Evolutionary conservation across 2,888 invertebrate genomes (phyloP), one percentile per base, ranked within the genome.

Genomic region (Drosophila pegasa): DNA sequence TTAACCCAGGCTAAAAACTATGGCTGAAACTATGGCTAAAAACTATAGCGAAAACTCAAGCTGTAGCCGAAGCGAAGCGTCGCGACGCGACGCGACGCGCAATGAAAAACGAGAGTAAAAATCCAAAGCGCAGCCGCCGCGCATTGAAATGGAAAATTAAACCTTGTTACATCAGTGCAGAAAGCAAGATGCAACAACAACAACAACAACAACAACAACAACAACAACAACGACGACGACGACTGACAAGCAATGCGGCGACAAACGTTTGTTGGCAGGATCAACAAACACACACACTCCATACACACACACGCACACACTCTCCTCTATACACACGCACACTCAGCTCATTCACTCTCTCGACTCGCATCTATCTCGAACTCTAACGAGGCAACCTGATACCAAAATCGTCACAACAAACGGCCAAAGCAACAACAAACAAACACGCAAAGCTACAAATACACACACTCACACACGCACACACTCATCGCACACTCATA

Each of bases 91-190:
- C 3, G 59, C 76, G 58, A 61, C 78, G 74, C 84, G 74, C 86
- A 65, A 80, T 84, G 86, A 86, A 88, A 88, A 88, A 86, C 90
- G 90, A 89, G 88, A 88, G 88, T 88, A 83, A 81, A 83, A 85
- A 84, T 81, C 78, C 88, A 76, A 88, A 88, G 89, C 86, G 59
- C 84, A 71, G 70, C 52, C 71, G 88, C 76, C 89, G 80, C 70
- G 84, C 89, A 89, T 88, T 90, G 85, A 90, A 90, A 90, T 90
- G 91, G 91, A 90, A 91, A 90, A 90, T 90, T 91, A 90, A 91
- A 90, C 89, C 87, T 87, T 88, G 91, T 90, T 90, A 90, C 91
- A 90, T 90, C 91, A 90, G 90, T 86, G 75, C 52, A 76, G 25
- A 67, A 63, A 74, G 78, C 76, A 61, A 74, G 62, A 65, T 66